Percentiles rank a stretch among this genome's conserved stretches.
These are phyloP conservation scores for Lypha dubia DNA, from an alignment of 2,888 invertebrate species.

Conservation along the genomic window DNA sequence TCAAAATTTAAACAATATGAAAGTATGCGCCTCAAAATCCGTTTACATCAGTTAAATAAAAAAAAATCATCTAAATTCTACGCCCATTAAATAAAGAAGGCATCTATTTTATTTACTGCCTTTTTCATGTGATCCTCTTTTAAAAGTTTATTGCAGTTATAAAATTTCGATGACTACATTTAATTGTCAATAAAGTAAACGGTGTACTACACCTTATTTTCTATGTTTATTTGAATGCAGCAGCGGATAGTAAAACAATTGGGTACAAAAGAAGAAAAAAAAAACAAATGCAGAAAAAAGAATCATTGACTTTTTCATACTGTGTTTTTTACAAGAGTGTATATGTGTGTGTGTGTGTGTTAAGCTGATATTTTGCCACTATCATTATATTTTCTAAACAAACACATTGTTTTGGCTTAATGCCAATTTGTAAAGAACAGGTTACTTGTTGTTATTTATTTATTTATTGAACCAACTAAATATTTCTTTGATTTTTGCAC, in stretches of 20 bases:
- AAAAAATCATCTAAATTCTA: background rate
- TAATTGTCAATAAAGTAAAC: slow-evolving; percentile 50
- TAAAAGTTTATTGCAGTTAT: background rate
- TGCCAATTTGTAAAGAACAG: slow-evolving; percentile 71
- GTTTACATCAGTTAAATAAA: too few species aligned
- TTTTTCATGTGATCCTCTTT: slow-evolving; percentile 18
- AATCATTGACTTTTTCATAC: slow-evolving; percentile 52
- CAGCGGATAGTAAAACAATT: background rate
- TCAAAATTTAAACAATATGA: too few species aligned
- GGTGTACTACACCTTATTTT: slow-evolving; percentile 62
- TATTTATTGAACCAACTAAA: slow-evolving; percentile 44
- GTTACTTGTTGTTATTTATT: slow-evolving; percentile 64
- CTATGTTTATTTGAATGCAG: slow-evolving; percentile 33
- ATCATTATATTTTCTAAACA: slow-evolving; percentile 12
- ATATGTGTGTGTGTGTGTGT: slow-evolving; percentile 1
- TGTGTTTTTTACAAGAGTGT: slow-evolving; percentile 3
- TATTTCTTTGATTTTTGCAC: slow-evolving; percentile 11
- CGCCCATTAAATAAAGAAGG: too few species aligned
- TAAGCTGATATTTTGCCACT: slow-evolving; percentile 21
- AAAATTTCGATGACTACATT: slow-evolving; percentile 15
- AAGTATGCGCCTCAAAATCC: too few species aligned
- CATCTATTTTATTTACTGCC: background rate
- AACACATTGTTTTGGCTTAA: slow-evolving; percentile 66
- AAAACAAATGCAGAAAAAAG: slow-evolving; percentile 27
- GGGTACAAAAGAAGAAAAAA: slow-evolving; percentile 9